A percentile compares a stretch with the other conserved stretches of the same genome.
Evolutionary conservation across 2,797 vertebrate genomes (phyloP).

Genomic region (Morelia viridis): DNA sequence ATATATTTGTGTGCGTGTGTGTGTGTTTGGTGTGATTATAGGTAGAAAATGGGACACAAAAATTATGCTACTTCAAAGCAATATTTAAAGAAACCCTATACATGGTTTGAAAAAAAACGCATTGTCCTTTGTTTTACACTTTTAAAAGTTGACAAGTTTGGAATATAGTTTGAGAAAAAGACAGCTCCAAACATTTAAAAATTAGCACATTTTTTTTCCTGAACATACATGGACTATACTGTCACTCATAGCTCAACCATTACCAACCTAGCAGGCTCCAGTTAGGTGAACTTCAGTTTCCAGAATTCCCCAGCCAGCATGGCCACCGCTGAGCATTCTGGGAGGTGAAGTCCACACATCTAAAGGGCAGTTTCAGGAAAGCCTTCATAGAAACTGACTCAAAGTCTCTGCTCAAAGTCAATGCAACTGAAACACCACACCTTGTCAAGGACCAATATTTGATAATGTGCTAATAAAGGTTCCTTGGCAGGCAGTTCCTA

Average conservation of each 20-base stretch:
- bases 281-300: background rate
- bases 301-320: background rate
- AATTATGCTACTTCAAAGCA: background rate
- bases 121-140: background rate
- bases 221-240: background rate
- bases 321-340: background rate
- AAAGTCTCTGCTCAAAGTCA: background rate
- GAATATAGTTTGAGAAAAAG: background rate
- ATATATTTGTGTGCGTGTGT: no score
- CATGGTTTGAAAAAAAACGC: background rate
- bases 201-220: background rate
- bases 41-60: background rate
- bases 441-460: no score
- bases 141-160: slow-evolving; percentile 18
- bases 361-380: no score
- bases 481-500: background rate
- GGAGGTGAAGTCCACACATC: background rate
- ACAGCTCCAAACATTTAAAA: background rate
- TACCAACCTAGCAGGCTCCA: background rate
- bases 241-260: background rate
- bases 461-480: background rate
- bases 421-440: background rate
- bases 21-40: no score
- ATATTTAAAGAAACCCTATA: background rate
- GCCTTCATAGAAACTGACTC: no score